phyloP scores from a whole-genome alignment of 2,888 invertebrate species.

The Cloeon dipterum region DNA sequence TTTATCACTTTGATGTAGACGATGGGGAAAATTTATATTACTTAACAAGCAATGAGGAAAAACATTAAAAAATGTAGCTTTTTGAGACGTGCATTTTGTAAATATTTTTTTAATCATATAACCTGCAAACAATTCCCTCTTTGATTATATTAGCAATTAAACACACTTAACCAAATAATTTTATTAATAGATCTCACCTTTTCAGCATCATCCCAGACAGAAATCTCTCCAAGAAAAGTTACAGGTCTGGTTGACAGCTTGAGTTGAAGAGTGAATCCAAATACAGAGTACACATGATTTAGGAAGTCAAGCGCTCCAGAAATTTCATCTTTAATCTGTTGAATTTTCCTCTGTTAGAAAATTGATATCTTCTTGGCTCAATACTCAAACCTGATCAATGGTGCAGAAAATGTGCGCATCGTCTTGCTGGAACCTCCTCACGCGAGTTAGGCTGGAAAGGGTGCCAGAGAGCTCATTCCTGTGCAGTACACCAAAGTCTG shows the following conservation, averaged over 20 bases:
- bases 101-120: too few relatives aligned
- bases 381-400: constrained; percentile 25
- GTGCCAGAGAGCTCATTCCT: constrained; percentile 89
- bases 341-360: constrained; percentile 9
- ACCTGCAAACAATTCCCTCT: too few relatives aligned
- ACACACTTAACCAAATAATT: too few relatives aligned
- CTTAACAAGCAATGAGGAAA: too few relatives aligned
- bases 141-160: too few relatives aligned
- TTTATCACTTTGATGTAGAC: too few relatives aligned
- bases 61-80: too few relatives aligned
- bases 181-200: constrained; percentile 35
- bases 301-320: constrained; percentile 70
- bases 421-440: constrained; percentile 96
- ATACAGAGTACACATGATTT: constrained; percentile 60
- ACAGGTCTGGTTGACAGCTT: constrained; percentile 88
- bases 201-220: constrained; percentile 82
- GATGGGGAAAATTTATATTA: too few relatives aligned
- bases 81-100: too few relatives aligned
- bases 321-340: constrained; percentile 71
- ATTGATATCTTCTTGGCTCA: not conserved
- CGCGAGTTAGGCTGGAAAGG: constrained; percentile 84
- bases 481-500: constrained; percentile 96
- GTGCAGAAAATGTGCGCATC: constrained; percentile 98
- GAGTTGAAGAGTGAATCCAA: constrained; percentile 88
- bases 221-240: constrained; percentile 70